Percentiles rank a stretch among this genome's conserved stretches.
Conservation (phyloP, 2,888 invertebrate genomes). For the Drosophila mettleri region DNA sequence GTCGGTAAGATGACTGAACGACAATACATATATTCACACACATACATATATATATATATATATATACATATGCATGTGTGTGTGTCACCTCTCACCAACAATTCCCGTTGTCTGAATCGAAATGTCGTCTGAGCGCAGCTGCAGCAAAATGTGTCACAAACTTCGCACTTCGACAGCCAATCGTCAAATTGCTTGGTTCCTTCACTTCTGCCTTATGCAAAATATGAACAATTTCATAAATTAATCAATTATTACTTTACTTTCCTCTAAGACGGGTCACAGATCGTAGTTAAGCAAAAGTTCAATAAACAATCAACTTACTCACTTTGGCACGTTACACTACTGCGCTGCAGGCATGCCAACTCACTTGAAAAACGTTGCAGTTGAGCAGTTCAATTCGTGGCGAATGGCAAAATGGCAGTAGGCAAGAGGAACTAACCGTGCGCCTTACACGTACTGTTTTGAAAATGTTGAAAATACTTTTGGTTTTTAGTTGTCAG, state of each 20-base stretch:
- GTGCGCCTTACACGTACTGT: not conserved
- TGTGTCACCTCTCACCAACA: slow-evolving; percentile 17
- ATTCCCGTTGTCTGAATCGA: slow-evolving; percentile 11
- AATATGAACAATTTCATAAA: slow-evolving; percentile 17
- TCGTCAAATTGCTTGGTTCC: no score
- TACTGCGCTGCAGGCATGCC: slow-evolving; percentile 1
- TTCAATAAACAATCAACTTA: slow-evolving; percentile 38
- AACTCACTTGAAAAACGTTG: not conserved
- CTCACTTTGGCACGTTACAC: slow-evolving; percentile 22
- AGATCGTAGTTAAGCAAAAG: not conserved
- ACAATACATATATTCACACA: not conserved
- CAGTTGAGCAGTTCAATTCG: not conserved
- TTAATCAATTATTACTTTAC: not conserved
- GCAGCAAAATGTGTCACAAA: slow-evolving; percentile 27
- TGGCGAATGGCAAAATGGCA: not conserved
- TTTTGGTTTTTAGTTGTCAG: not conserved
- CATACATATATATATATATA: not conserved
- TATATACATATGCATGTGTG: not conserved
- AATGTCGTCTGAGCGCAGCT: slow-evolving; percentile 57
- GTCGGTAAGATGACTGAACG: not conserved
- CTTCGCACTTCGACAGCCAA: not conserved
- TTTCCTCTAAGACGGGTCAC: slow-evolving; percentile 2
- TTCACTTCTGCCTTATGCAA: not conserved
- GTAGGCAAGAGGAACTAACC: not conserved
- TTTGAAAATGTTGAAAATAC: not conserved